phyloP scores from a whole-genome alignment of 2,797 vertebrate species.

The Neosilurus hyrtlii region DNA sequence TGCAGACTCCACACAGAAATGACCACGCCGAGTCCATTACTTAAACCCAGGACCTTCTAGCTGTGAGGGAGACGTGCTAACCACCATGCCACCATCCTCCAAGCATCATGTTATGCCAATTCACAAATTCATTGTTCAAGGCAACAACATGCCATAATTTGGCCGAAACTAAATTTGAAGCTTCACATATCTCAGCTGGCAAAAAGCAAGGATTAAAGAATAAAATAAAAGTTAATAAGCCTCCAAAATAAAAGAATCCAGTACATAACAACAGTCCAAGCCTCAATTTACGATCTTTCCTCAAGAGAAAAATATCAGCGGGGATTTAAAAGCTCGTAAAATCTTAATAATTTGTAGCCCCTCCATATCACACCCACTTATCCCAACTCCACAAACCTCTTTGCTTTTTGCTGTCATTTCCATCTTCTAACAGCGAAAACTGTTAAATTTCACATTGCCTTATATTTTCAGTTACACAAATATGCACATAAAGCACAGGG shows the following conservation, averaged over 20 bases:
- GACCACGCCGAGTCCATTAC: too few species aligned
- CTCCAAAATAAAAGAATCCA: constrained; percentile 35
- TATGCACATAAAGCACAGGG: background rate
- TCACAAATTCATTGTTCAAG: background rate
- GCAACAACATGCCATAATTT: background rate
- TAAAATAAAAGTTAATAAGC: background rate
- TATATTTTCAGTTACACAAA: constrained; percentile 17
- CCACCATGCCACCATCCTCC: background rate
- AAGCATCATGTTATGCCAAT: background rate
- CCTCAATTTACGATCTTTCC: constrained; percentile 34
- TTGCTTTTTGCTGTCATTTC: background rate
- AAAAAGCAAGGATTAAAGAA: background rate
- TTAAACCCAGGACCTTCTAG: too few species aligned
- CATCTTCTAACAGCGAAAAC: background rate
- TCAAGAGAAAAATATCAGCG: constrained; percentile 47
- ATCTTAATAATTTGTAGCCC: constrained; percentile 54
- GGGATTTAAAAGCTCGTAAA: constrained; percentile 61
- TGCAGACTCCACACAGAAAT: too few species aligned
- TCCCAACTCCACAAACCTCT: constrained; percentile 34
- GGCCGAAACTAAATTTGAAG: background rate
- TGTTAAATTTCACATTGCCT: background rate
- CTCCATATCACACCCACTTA: constrained; percentile 59
- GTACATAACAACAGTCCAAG: constrained; percentile 55
- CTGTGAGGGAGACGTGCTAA: too few species aligned
- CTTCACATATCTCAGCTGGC: background rate